A percentile compares a stretch with the other conserved stretches of the same genome.
phyloP scores from a whole-genome alignment of 35 echinoderm and acorn worm species.

The Apostichopus japonicus region DNA sequence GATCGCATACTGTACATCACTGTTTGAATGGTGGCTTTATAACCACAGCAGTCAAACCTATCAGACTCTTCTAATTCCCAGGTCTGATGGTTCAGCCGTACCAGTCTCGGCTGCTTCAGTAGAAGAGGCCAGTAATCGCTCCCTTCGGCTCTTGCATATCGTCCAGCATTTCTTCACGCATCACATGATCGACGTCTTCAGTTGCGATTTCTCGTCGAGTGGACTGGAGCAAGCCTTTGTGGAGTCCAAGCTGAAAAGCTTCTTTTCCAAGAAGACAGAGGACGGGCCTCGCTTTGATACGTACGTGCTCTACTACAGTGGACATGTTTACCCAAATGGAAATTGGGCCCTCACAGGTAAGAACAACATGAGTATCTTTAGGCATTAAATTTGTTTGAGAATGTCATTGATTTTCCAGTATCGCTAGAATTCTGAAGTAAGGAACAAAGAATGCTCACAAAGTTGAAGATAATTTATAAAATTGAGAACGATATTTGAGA shows the following conservation, averaged over 20 bases:
- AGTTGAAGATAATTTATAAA: too few species aligned
- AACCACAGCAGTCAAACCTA: too few species aligned
- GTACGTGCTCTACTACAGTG: slow-evolving; percentile 92
- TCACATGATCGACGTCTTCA: slow-evolving; percentile 95
- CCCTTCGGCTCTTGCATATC: slow-evolving; percentile 81
- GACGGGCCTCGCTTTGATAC: slow-evolving; percentile 90
- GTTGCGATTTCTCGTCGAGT: slow-evolving; percentile 93
- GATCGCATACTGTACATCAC: neutral
- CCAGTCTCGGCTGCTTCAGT: slow-evolving; percentile 67
- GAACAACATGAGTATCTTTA: neutral
- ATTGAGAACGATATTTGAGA: too few species aligned
- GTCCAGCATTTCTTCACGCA: slow-evolving; percentile 89
- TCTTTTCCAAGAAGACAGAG: slow-evolving; percentile 59
- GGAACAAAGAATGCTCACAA: too few species aligned
- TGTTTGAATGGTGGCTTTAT: too few species aligned
- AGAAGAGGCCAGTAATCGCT: slow-evolving; percentile 83
- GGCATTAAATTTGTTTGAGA: too few species aligned
- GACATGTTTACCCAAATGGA: slow-evolving; percentile 87
- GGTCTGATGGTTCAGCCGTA: slow-evolving; percentile 72
- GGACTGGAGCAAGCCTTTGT: slow-evolving; percentile 66
- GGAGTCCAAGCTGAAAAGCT: slow-evolving; percentile 76
- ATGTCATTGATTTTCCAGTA: too few species aligned
- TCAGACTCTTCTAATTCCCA: neutral
- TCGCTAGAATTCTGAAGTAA: too few species aligned
- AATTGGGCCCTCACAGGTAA: slow-evolving; percentile 95